Conservation (phyloP, 37 sponge, comb jelly and placozoan species). For the Cliona cf. orientalis region DNA sequence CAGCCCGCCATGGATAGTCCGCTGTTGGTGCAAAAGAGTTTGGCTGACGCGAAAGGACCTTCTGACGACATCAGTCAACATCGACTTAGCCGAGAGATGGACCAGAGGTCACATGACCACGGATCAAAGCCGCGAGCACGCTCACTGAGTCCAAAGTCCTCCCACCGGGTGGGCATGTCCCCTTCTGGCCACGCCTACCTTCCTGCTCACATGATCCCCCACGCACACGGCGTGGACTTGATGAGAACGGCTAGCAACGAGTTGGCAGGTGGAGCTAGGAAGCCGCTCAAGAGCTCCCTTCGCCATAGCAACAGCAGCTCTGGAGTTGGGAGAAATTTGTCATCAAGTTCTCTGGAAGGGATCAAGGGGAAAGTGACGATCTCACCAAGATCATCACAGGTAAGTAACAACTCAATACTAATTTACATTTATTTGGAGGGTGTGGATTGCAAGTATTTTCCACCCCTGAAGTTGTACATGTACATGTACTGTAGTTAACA, state of each 20-base stretch:
- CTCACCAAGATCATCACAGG: slow-evolving; percentile 52
- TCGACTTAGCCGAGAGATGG: neutral
- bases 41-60: neutral
- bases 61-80: neutral
- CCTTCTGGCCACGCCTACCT: neutral
- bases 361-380: slow-evolving; percentile 33
- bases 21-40: neutral
- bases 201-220: neutral
- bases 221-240: neutral
- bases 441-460: neutral
- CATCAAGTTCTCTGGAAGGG: slow-evolving; percentile 4
- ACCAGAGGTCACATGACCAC: too few species aligned
- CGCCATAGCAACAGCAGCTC: neutral
- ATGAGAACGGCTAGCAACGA: neutral
- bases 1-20: neutral
- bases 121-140: slow-evolving; percentile 38
- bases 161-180: slow-evolving; percentile 11
- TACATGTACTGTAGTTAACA: too few species aligned
- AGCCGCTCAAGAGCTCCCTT: slow-evolving; percentile 38
- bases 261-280: neutral
- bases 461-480: neutral
- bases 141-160: slow-evolving; percentile 65
- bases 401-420: neutral
- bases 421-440: neutral
- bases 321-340: neutral